Percentiles rank a stretch among this genome's conserved stretches.
Evolutionary conservation across 2,888 invertebrate genomes (phyloP).

Genomic region (Cheilosia urbana): DNA sequence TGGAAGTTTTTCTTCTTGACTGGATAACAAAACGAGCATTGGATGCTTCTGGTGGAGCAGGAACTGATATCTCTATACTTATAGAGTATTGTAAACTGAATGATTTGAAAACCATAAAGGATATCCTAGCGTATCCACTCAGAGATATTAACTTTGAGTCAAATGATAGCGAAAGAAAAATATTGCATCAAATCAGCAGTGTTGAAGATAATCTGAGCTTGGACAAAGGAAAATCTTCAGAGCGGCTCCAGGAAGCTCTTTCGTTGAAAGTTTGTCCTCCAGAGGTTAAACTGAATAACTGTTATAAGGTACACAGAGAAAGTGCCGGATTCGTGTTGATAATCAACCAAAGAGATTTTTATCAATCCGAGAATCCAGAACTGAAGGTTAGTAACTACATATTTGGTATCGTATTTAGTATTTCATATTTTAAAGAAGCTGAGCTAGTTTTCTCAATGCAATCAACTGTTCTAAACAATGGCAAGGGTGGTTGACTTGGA

Average conservation of each 20-base stretch:
- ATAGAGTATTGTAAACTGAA: conserved; percentile 80
- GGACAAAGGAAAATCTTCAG: neutral
- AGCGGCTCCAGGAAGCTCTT: neutral
- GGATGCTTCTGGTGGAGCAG: conserved; percentile 76
- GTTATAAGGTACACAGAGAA: conserved; percentile 77
- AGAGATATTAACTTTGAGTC: conserved; percentile 58
- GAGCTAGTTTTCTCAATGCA: too few relatives aligned
- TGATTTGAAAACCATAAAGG: conserved; percentile 77
- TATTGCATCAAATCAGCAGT: conserved; percentile 20
- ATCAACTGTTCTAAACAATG: too few relatives aligned
- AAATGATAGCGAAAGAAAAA: conserved; percentile 2
- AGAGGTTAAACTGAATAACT: conserved; percentile 46
- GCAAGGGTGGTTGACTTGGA: too few relatives aligned
- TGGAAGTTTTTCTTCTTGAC: conserved; percentile 81
- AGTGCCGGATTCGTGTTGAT: conserved; percentile 81
- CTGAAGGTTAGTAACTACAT: conserved; percentile 77
- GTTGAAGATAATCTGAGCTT: neutral
- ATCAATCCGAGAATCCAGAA: conserved; percentile 77
- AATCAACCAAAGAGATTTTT: conserved; percentile 81
- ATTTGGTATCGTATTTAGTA: too few relatives aligned
- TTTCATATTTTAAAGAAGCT: too few relatives aligned
- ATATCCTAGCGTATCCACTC: conserved; percentile 78
- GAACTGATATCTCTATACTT: conserved; percentile 79
- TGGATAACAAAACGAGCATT: conserved; percentile 80
- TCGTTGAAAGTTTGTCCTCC: neutral